Conservation (phyloP, 2,888 invertebrate species). For the Pseudococcus jackbeardsleyi region DNA sequence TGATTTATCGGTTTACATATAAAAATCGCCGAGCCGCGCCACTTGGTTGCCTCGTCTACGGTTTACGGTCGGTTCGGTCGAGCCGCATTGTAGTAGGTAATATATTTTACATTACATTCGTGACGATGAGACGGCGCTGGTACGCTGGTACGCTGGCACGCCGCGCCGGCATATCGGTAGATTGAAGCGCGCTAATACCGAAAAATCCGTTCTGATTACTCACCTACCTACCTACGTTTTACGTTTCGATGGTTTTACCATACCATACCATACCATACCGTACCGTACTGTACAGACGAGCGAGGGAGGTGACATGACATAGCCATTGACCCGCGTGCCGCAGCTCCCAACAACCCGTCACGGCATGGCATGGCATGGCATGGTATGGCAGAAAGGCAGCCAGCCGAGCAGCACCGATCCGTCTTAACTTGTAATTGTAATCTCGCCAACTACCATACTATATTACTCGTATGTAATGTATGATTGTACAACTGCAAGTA, state of each 20-base stretch:
- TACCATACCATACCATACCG: too few species aligned
- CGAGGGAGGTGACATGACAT: not conserved
- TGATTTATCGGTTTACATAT: slow-evolving; percentile 25
- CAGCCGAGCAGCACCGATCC: too few species aligned
- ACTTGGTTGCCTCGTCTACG: not conserved
- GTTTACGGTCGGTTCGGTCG: not conserved
- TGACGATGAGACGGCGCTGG: not conserved
- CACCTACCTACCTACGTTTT: too few species aligned
- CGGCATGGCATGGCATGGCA: too few species aligned
- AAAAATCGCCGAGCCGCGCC: not conserved
- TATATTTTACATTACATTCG: slow-evolving; percentile 12
- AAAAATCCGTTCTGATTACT: slow-evolving; percentile 3
- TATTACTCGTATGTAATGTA: too few species aligned
- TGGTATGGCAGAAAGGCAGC: too few species aligned
- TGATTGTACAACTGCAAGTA: too few species aligned
- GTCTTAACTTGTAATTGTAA: too few species aligned
- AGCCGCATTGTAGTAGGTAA: slow-evolving; percentile 8
- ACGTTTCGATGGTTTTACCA: slow-evolving; percentile 18
- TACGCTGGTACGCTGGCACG: not conserved
- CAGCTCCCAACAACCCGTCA: too few species aligned
- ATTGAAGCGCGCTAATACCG: slow-evolving; percentile 11
- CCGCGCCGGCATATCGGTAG: not conserved
- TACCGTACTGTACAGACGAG: too few species aligned
- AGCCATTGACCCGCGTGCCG: not conserved
- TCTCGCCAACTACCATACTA: too few species aligned